Evolutionary conservation across 2,888 invertebrate species (phyloP).

Genomic region (Aelia acuminata): DNA sequence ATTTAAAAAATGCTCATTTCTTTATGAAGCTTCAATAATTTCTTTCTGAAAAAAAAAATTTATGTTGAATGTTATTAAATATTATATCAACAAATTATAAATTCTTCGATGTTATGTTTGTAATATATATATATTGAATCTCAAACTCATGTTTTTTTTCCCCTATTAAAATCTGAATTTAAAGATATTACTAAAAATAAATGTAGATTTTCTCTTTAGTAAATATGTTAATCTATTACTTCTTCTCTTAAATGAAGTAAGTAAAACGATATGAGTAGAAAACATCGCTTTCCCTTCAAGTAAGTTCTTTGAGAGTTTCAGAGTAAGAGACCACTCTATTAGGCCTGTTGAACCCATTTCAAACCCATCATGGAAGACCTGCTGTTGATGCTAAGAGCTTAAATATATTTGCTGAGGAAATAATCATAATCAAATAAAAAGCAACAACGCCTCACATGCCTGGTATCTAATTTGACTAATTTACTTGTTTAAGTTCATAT

Average conservation of each 20-base stretch:
- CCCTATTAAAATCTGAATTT: not conserved
- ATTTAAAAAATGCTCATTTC: not conserved
- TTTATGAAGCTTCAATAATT: not conserved
- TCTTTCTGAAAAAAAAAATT: not conserved
- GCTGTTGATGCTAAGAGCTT: too few relatives aligned
- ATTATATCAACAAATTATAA: not conserved
- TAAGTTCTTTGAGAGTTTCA: too few relatives aligned
- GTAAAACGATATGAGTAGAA: not conserved
- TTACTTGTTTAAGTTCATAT: too few relatives aligned
- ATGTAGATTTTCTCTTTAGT: not conserved
- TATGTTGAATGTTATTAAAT: conserved; percentile 4
- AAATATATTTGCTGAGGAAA: too few relatives aligned
- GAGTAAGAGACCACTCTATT: too few relatives aligned
- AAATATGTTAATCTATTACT: not conserved
- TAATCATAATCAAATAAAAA: too few relatives aligned
- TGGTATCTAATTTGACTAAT: too few relatives aligned
- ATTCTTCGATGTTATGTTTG: conserved; percentile 31
- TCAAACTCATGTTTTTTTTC: not conserved
- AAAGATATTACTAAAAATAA: not conserved
- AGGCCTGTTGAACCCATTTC: too few relatives aligned
- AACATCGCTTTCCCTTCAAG: too few relatives aligned
- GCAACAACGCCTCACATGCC: too few relatives aligned
- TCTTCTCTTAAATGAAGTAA: not conserved
- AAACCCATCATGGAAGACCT: too few relatives aligned
- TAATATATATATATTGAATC: conserved; percentile 32